Evolutionary conservation across 2,113 vertebrate species (phyloP).

Genomic region (Hydrolagus affinis): DNA sequence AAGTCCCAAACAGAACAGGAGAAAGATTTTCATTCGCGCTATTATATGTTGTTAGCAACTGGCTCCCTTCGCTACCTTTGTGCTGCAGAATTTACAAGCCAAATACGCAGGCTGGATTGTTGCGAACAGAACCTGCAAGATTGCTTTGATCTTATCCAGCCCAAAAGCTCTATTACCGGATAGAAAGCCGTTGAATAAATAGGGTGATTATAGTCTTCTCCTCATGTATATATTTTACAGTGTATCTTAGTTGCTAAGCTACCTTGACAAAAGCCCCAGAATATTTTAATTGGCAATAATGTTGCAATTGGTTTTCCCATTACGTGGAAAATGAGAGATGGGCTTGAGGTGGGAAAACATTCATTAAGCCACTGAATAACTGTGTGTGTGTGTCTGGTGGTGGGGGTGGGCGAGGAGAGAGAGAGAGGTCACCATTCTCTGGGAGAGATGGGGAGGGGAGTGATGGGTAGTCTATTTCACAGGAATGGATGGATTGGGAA

Average conservation of each 20-base stretch:
- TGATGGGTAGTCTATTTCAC: background rate
- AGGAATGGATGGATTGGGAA: too few relatives aligned
- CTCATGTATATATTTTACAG: background rate
- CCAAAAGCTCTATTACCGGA: conserved; percentile 72
- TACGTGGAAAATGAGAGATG: background rate
- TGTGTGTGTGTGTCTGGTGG: background rate
- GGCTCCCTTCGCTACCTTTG: conserved; percentile 2
- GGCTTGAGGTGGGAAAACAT: background rate
- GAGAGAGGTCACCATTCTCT: too few relatives aligned
- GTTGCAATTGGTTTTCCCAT: conserved; percentile 16
- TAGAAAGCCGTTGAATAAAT: conserved; percentile 62
- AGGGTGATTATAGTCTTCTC: background rate
- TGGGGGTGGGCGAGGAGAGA: too few relatives aligned
- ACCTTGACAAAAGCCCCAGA: conserved; percentile 53
- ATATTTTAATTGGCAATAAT: conserved; percentile 47
- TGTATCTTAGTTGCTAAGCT: conserved; percentile 33
- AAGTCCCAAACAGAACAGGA: background rate
- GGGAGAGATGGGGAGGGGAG: background rate
- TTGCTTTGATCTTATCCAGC: conserved; percentile 78
- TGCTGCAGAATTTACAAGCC: conserved; percentile 72
- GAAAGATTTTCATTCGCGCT: background rate
- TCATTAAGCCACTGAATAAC: too few relatives aligned
- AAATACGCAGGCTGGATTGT: conserved; percentile 73
- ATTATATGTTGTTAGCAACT: conserved; percentile 23
- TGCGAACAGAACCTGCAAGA: conserved; percentile 66